Evolutionary conservation across 1,140 invertebrate species (phyloP).

Genomic region (Uloborus diversus): DNA sequence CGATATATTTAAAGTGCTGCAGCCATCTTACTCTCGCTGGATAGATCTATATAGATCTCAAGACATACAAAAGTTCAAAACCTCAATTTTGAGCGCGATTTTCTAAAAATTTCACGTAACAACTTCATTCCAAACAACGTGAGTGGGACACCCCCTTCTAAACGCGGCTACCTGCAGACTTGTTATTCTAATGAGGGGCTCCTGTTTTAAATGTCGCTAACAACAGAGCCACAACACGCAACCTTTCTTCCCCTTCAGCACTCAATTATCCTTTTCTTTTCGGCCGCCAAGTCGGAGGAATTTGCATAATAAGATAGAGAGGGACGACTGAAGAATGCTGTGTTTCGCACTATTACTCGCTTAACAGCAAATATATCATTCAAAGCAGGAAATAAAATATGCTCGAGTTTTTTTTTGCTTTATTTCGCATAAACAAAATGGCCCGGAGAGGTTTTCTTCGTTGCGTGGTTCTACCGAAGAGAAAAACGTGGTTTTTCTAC

Average conservation of each 20-base stretch:
- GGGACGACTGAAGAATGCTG: not conserved
- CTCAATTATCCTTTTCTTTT: slow-evolving; percentile 47
- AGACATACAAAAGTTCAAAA: too few species aligned
- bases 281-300: not conserved
- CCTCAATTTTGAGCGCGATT: too few species aligned
- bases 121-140: too few species aligned
- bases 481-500: not conserved
- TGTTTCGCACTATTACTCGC: slow-evolving; percentile 36
- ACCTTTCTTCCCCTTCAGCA: not conserved
- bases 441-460: not conserved
- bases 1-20: too few species aligned
- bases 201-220: slow-evolving; percentile 55
- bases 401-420: slow-evolving; percentile 2
- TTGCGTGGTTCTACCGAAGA: not conserved
- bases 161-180: slow-evolving; percentile 39
- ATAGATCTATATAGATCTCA: too few species aligned
- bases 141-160: too few species aligned
- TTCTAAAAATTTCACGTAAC: too few species aligned
- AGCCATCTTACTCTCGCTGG: too few species aligned
- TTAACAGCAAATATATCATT: slow-evolving; percentile 55
- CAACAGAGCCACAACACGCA: slow-evolving; percentile 29
- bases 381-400: slow-evolving; percentile 15
- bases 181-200: slow-evolving; percentile 54
- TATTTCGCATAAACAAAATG: slow-evolving; percentile 21
- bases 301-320: slow-evolving; percentile 53